Conservation (phyloP, 1,140 invertebrate genomes). For the Anthonomus grandis region DNA sequence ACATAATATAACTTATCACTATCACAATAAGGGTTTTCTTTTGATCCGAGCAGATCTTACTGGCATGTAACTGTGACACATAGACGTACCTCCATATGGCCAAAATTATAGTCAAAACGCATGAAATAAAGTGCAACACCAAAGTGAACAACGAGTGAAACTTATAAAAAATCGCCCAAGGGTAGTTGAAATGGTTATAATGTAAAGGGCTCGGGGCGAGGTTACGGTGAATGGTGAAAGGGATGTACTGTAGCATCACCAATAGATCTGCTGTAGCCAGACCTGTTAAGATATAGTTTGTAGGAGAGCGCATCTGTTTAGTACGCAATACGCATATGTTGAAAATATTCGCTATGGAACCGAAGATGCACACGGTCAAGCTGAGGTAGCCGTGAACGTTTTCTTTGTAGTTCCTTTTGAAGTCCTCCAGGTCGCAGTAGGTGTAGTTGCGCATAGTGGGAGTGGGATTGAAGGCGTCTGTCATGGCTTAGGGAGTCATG, state of each 20-base stretch:
- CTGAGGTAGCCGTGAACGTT: slow-evolving; percentile 27
- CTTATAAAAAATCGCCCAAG: slow-evolving; percentile 77
- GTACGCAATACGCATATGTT: slow-evolving; percentile 88
- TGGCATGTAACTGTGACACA: slow-evolving; percentile 75
- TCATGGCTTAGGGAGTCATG: too few relatives aligned
- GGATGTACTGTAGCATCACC: slow-evolving; percentile 93
- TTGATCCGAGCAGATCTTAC: slow-evolving; percentile 75
- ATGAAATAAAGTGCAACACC: slow-evolving; percentile 88
- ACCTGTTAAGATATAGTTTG: slow-evolving; percentile 81
- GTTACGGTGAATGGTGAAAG: slow-evolving; percentile 80
- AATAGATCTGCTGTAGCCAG: slow-evolving; percentile 87
- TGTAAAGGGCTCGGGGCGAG: slow-evolving; percentile 56
- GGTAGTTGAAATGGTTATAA: slow-evolving; percentile 64
- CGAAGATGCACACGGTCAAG: slow-evolving; percentile 82
- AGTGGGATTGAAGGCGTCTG: too few relatives aligned
- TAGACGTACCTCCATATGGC: slow-evolving; percentile 90
- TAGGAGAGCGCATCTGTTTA: slow-evolving; percentile 78
- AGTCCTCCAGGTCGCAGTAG: slow-evolving; percentile 24
- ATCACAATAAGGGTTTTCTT: slow-evolving; percentile 69
- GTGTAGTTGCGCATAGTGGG: slow-evolving; percentile 25
- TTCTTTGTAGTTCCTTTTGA: slow-evolving; percentile 22
- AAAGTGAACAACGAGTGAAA: slow-evolving; percentile 81
- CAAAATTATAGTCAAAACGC: slow-evolving; percentile 86
- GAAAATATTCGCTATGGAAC: slow-evolving; percentile 89
- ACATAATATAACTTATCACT: slow-evolving; percentile 73